Evolutionary conservation across 2,113 vertebrate genomes (phyloP).

Genomic region (Indicator maculatus): DNA sequence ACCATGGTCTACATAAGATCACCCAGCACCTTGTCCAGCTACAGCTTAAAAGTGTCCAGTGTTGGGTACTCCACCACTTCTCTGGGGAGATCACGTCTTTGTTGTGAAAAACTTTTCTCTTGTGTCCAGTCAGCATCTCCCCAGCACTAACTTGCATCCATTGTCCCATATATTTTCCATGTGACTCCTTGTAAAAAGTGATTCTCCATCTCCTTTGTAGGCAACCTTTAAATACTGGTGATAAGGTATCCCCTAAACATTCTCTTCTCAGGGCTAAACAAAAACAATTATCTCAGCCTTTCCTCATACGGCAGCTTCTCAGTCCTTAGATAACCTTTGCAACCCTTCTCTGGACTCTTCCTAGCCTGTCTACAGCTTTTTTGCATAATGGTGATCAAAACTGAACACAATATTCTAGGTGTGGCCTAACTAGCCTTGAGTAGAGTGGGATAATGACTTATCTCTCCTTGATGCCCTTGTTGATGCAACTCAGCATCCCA

Average conservation of each 20-base stretch:
- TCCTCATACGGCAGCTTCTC: not conserved
- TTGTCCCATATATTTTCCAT: not conserved
- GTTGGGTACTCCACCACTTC: not conserved
- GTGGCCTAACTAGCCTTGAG: not conserved
- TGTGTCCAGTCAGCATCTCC: not conserved
- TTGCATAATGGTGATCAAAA: not conserved
- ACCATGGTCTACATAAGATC: not conserved
- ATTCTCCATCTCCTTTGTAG: not conserved
- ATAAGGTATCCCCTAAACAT: not conserved
- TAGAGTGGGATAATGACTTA: not conserved
- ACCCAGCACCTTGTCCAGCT: not conserved
- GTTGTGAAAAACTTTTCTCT: not conserved
- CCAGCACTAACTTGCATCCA: not conserved
- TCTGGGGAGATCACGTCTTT: not conserved
- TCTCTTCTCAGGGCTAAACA: not conserved
- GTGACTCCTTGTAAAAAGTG: not conserved
- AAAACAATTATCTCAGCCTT: not conserved
- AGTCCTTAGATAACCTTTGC: not conserved
- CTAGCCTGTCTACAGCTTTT: not conserved
- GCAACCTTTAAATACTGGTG: not conserved
- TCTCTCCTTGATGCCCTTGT: not conserved
- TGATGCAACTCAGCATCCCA: not conserved
- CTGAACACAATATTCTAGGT: not conserved
- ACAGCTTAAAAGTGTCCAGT: not conserved
- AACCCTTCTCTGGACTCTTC: not conserved